These are phyloP conservation scores for Hydrocynus forskahlii DNA, from an alignment of 2,797 vertebrate species.

Conservation along the genomic window DNA sequence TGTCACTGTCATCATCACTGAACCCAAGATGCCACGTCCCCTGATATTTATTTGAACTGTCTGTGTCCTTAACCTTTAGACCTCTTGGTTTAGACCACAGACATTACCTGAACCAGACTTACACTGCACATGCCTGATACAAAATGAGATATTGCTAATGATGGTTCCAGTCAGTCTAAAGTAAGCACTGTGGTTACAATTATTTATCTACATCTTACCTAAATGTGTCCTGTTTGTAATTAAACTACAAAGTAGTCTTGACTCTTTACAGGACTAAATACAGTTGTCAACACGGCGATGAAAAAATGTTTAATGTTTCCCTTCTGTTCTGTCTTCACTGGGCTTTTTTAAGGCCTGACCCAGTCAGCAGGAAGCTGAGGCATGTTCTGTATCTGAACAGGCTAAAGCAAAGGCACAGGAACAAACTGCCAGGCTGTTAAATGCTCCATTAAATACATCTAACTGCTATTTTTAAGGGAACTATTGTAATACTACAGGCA, in stretches of 20 bases:
- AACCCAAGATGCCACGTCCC: background rate
- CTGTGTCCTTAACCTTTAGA: background rate
- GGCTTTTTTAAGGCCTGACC: constrained; percentile 8
- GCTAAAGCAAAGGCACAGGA: background rate
- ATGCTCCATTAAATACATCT: constrained; percentile 60
- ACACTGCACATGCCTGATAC: background rate
- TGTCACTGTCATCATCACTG: constrained; percentile 16
- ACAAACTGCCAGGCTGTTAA: constrained; percentile 51
- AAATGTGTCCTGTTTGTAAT: constrained; percentile 31
- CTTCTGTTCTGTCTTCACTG: constrained; percentile 36
- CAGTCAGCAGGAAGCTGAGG: constrained; percentile 13
- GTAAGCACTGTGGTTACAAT: constrained; percentile 24
- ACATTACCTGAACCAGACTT: background rate
- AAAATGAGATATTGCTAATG: constrained; percentile 9
- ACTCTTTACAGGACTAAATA: constrained; percentile 46
- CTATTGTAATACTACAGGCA: constrained; percentile 44
- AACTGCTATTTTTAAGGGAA: constrained; percentile 52
- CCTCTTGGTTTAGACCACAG: constrained; percentile 4
- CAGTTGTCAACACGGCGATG: constrained; percentile 57
- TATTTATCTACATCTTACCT: constrained; percentile 5
- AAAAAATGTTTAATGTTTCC: constrained; percentile 49
- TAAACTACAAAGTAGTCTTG: constrained; percentile 38
- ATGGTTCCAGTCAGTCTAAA: background rate
- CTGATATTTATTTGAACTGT: background rate
- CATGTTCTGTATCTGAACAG: constrained; percentile 23